Evolutionary conservation across 2,888 invertebrate genomes (phyloP).

Genomic region (Carterocephalus palaemon): DNA sequence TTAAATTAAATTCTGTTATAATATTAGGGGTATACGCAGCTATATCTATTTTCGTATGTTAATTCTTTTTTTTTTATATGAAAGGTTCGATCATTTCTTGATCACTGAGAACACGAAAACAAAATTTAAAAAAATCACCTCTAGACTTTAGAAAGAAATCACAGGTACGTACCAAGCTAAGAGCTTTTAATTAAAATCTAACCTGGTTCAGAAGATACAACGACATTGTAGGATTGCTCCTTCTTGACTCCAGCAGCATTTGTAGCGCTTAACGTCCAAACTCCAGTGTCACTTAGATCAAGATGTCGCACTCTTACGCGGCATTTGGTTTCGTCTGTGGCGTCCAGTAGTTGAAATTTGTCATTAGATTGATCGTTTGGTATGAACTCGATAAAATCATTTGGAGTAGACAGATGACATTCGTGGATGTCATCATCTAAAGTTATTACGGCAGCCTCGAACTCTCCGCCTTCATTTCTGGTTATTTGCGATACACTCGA

Average conservation of each 20-base stretch:
- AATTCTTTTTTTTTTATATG: no score
- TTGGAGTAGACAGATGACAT: constrained; percentile 36
- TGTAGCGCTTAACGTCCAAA: constrained; percentile 35
- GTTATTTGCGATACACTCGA: neutral
- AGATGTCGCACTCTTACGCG: constrained; percentile 30
- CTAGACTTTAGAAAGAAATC: no score
- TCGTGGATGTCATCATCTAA: constrained; percentile 13
- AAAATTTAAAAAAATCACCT: neutral
- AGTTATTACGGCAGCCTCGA: constrained; percentile 27
- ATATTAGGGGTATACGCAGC: no score
- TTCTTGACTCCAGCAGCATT: neutral
- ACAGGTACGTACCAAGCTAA: no score
- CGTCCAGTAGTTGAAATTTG: constrained; percentile 27
- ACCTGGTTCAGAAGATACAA: constrained; percentile 25
- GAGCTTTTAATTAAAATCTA: no score
- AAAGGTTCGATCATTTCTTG: no score
- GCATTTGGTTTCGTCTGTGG: constrained; percentile 26
- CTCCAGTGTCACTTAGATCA: constrained; percentile 33
- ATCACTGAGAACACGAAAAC: constrained; percentile 31
- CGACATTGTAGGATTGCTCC: constrained; percentile 29
- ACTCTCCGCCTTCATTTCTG: constrained; percentile 28
- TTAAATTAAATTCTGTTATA: no score
- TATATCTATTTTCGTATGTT: no score
- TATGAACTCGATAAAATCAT: constrained; percentile 32
- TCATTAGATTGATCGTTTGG: constrained; percentile 34